Base-by-base conservation (phyloP, 2,888 invertebrate species). In the Stegophylla sp. region DNA sequence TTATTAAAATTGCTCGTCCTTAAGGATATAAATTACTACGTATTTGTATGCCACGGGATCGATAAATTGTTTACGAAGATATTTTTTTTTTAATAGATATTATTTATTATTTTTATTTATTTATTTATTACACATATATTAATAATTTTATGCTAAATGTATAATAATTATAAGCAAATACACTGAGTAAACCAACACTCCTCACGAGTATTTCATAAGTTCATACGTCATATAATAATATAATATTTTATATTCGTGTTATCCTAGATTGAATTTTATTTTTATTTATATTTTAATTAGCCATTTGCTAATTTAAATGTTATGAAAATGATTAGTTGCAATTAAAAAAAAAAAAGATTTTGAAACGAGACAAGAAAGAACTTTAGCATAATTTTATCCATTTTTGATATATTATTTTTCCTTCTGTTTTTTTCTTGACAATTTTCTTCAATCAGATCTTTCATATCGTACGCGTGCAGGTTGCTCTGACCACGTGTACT, bases 51-150 rank as follows among this genome's bases (percentile, higher is more conserved):
- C 48, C 45, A 63, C 45, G 43, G 17, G 15, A 34, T 51, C 73
- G 9, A 74, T 61, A 74, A 74, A 63, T 34, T 48, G 28, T 74
- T 4, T 15, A 59, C n/a, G 26, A 17, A 59, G 56, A 43, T 72
- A 17, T 66, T 66, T 66, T 45, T n/a, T 41, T 59, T 48, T 43
- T 43, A 59, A n/a, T 51, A 73, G n/a, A n/a, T n/a, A n/a, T n/a
- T n/a, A n/a, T n/a, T n/a, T n/a, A n/a, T n/a, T n/a, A n/a, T n/a
- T n/a, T n/a, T n/a, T n/a, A n/a, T n/a, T n/a, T n/a, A n/a, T n/a
- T n/a, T n/a, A 20, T 48, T 20, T 12, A 45, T 48, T 69, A 51
- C 41, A 15, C 15, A 20, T 28, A 45, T 61, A 73, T 28, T 28
- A 73, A 20, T 63, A 23, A 73, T 61, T 59, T 28, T 28, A 61